phyloP scores from a whole-genome alignment of 1,140 invertebrate species.

The Phocides pigmalion region DNA sequence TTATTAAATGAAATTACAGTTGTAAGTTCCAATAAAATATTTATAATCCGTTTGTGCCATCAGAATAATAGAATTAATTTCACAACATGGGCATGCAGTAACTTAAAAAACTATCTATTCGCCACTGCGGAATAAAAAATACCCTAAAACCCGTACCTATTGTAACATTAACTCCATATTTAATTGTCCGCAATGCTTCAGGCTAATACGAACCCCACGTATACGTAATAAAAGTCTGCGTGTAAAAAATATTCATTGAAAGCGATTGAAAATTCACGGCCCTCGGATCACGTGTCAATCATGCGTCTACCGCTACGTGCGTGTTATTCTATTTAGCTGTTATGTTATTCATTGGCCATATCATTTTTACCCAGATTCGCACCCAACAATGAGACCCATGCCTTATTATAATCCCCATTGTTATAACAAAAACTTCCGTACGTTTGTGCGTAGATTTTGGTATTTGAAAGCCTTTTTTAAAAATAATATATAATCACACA shows the following conservation, averaged over 20 bases:
- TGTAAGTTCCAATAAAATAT: background rate
- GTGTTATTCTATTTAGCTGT: conserved; percentile 72
- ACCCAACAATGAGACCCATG: conserved; percentile 51
- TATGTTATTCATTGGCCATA: conserved; percentile 75
- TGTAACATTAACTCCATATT: conserved; percentile 58
- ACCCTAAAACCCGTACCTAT: conserved; percentile 40
- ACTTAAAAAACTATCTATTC: conserved; percentile 1
- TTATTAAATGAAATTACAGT: background rate
- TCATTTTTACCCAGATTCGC: conserved; percentile 54
- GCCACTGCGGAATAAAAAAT: background rate
- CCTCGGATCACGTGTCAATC: conserved; percentile 78
- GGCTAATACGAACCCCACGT: conserved; percentile 60
- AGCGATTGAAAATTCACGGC: conserved; percentile 57
- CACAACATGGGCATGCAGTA: background rate
- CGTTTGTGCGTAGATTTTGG: conserved; percentile 17
- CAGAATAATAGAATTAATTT: background rate
- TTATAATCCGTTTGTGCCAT: background rate
- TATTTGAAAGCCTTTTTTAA: conserved; percentile 17
- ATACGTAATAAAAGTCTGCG: conserved; percentile 66
- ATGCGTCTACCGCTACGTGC: conserved; percentile 57
- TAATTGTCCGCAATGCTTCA: conserved; percentile 67
- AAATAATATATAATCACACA: too few species aligned
- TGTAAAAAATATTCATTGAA: conserved; percentile 65
- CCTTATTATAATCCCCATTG: conserved; percentile 52
- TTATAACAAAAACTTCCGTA: conserved; percentile 32